Base-by-base conservation (phyloP, 2,888 invertebrate species). In the Neria commutata region DNA sequence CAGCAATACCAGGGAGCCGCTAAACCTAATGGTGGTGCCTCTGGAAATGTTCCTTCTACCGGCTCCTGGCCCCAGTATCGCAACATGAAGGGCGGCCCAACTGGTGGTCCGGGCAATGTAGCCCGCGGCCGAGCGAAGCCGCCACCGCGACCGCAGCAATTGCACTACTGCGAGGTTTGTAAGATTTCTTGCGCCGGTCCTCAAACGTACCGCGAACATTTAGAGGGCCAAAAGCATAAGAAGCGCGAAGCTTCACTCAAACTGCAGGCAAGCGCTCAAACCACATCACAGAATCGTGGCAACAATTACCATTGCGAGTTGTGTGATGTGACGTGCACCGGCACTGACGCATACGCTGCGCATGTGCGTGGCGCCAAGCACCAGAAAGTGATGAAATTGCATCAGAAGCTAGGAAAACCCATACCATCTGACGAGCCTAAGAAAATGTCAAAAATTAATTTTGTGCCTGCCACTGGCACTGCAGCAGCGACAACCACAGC, bases 221-320 rank as follows among this genome's bases (percentile, higher is more conserved):
- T 99, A 77, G 98, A 98, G 79, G 99, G 99, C 0, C 97, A 98
- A 83, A 95, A 96, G 83, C 99, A 99, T 84, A 98, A 98, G 86
- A 98, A 98, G 86, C 95, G 98, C 81, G 98, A 98, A 81, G 94
- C 91, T 1, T 89, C 91, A 11, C 84, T 89, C 24, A 93, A 93
- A 79, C 87, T 89, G 78, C 88, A 88, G 24, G 86, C 86, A 14
- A 85, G 85, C 76, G 85, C 88, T 63, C 83, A 88, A 70, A 87
- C 87, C 65, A 85, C 86, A 69, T 81, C 86, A 72, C 84, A 89
- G 70, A 84, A 87, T 50, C 85, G 87, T 24, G 86, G 88, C 52
- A 88, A 86, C 72, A 81, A 80, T 70, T 79, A 78, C 74, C 89
- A 96, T 67, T 99, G 99, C 84, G 98, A 98, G 82, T 87, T 99